These are phyloP conservation scores for Neodiprion virginianus DNA, from an alignment of 1,140 invertebrate genomes.

Conservation along the genomic window DNA sequence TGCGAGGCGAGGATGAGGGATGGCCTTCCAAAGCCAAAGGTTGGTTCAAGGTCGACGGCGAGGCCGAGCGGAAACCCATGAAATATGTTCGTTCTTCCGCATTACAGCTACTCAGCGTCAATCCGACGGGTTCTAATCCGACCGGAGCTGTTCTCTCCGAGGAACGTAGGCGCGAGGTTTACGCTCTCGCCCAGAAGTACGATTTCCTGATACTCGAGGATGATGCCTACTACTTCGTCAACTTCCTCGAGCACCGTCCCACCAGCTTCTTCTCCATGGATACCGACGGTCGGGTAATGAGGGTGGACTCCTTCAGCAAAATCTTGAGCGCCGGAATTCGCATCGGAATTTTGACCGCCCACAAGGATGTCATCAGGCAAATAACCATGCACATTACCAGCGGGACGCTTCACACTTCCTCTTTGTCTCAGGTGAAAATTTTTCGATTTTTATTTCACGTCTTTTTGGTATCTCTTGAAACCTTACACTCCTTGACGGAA, in stretches of 20 bases:
- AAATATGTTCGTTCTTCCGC: constrained; percentile 23
- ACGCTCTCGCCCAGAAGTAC: constrained; percentile 66
- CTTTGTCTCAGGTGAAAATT: constrained; percentile 64
- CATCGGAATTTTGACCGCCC: constrained; percentile 65
- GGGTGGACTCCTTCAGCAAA: constrained; percentile 73
- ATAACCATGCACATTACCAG: constrained; percentile 62
- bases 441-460: not conserved
- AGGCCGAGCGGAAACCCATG: not conserved
- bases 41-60: constrained; percentile 20
- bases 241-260: constrained; percentile 62
- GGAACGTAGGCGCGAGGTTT: constrained; percentile 63
- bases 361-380: constrained; percentile 51
- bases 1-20: constrained; percentile 40
- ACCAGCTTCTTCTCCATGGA: constrained; percentile 68
- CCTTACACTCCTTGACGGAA: constrained; percentile 21
- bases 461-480: constrained; percentile 18
- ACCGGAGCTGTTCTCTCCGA: constrained; percentile 62
- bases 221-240: constrained; percentile 70
- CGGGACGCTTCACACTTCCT: constrained; percentile 64
- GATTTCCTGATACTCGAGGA: constrained; percentile 72
- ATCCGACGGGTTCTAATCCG: constrained; percentile 71
- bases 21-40: constrained; percentile 49
- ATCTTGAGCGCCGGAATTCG: constrained; percentile 64
- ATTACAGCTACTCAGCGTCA: constrained; percentile 65
- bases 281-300: constrained; percentile 67